Evolutionary conservation across 2,888 invertebrate species (phyloP).

Genomic region (Dynastes tityus): DNA sequence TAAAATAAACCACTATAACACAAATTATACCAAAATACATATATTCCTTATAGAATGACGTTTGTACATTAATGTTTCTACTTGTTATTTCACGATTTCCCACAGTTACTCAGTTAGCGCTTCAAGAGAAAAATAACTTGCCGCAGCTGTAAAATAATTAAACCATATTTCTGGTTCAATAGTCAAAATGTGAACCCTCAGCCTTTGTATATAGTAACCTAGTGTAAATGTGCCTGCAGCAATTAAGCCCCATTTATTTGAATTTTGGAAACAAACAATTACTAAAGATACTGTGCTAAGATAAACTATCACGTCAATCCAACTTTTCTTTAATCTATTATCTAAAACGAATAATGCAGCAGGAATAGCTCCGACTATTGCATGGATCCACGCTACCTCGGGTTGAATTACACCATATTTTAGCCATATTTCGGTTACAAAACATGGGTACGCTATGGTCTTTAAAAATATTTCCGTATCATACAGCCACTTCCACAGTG

Average conservation of each 20-base stretch:
- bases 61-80: not conserved
- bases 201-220: slow-evolving; percentile 26
- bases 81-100: not conserved
- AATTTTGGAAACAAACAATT: slow-evolving; percentile 9
- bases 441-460: slow-evolving; percentile 54
- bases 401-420: slow-evolving; percentile 45
- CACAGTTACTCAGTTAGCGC: not conserved
- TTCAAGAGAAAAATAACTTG: not conserved
- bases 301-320: slow-evolving; percentile 45
- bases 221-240: slow-evolving; percentile 20
- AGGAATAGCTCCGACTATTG: slow-evolving; percentile 45
- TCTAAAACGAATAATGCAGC: slow-evolving; percentile 36
- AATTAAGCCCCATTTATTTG: slow-evolving; percentile 20
- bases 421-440: slow-evolving; percentile 56
- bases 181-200: not conserved
- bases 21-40: too few species aligned
- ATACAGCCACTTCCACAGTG: slow-evolving; percentile 29
- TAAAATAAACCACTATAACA: too few species aligned
- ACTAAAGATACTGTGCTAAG: slow-evolving; percentile 17
- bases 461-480: slow-evolving; percentile 30
- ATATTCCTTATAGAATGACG: too few species aligned
- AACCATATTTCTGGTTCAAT: slow-evolving; percentile 25
- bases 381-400: slow-evolving; percentile 52
- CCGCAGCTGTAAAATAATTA: slow-evolving; percentile 24
- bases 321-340: slow-evolving; percentile 31